These are phyloP conservation scores for Phenacoccus solenopsis DNA, from an alignment of 1,140 invertebrate species.

Conservation along the genomic window DNA sequence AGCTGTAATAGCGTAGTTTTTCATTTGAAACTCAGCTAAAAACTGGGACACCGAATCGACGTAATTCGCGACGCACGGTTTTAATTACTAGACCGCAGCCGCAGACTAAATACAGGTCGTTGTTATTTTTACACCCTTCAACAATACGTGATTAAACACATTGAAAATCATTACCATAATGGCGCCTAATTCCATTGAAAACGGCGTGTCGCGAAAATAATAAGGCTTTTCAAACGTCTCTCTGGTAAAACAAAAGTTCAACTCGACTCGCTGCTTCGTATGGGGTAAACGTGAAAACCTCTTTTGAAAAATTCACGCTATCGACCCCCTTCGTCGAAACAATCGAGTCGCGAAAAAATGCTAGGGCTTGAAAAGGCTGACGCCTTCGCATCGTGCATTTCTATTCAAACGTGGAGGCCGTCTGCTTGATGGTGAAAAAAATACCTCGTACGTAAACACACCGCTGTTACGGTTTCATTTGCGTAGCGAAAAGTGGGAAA, in stretches of 20 bases:
- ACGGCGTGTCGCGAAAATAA: neutral
- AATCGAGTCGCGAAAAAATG: neutral
- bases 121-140: slow-evolving; percentile 2
- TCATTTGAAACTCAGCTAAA: too few species aligned
- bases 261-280: neutral
- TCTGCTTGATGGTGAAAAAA: neutral
- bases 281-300: neutral
- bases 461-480: too few species aligned
- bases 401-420: neutral
- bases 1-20: too few species aligned
- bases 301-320: neutral
- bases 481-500: neutral
- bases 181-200: neutral
- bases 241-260: neutral
- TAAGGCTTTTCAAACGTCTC: neutral
- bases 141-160: neutral
- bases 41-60: too few species aligned
- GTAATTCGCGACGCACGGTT: too few species aligned
- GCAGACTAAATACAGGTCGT: too few species aligned
- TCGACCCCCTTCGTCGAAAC: neutral
- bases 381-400: neutral
- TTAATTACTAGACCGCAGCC: too few species aligned
- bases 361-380: neutral
- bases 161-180: neutral
- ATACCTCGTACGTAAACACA: neutral